Conservation (phyloP, 2,797 vertebrate genomes). For the Falco novaeseelandiae region DNA sequence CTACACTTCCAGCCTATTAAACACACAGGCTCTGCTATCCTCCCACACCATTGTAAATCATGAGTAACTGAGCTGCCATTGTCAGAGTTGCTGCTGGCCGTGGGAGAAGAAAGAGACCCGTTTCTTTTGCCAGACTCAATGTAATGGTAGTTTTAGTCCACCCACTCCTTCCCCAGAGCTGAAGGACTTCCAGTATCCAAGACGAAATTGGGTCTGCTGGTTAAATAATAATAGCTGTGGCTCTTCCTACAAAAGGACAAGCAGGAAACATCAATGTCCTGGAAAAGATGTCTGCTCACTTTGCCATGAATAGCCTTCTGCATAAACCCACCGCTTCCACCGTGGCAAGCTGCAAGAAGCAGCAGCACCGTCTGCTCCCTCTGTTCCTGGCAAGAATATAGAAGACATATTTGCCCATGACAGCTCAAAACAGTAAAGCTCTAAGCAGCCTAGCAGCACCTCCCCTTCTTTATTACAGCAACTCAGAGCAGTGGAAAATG, state of each 20-base stretch:
- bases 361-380: conserved; percentile 16
- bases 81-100: background rate
- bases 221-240: background rate
- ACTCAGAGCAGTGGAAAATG: background rate
- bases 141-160: background rate
- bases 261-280: background rate
- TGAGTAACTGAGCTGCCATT: background rate
- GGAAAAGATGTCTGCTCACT: background rate
- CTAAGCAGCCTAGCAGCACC: background rate
- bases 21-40: background rate
- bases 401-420: conserved; percentile 13
- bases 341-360: background rate
- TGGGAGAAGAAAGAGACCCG: background rate
- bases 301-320: background rate
- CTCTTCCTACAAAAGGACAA: background rate
- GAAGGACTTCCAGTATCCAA: background rate
- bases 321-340: background rate
- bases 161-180: background rate
- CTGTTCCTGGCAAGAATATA: background rate
- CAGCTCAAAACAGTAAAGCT: background rate
- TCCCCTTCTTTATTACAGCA: background rate
- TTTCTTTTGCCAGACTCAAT: background rate
- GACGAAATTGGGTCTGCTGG: background rate
- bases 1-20: background rate
- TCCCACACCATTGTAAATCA: background rate